Base-by-base conservation (phyloP, 2,113 vertebrate genomes). In the Tragelaphus buxtoni region DNA sequence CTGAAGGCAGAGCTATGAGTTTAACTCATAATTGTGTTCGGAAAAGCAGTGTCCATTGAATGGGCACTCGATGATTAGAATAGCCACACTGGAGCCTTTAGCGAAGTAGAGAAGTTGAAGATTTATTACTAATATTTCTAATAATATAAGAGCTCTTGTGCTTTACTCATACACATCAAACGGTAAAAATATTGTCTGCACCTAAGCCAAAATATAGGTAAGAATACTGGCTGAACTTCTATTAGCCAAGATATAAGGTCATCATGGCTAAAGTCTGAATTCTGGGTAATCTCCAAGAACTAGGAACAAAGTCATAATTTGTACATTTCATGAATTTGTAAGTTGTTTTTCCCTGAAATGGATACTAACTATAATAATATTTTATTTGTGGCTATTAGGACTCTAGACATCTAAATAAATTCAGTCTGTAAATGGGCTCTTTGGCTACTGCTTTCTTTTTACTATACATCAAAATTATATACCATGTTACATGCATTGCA, bases 391-490 rank as follows among this genome's bases (percentile, higher is more conserved):
- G 94, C 86, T 91, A 24, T 14, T 92, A 82, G 53, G 77, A 96
- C 90, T 76, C 53, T 97, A 61, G 0, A 7, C 39, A 97, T 76
- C 65, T 96, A 85, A 96, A 96, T 35, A 91, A 95, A 98, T 91
- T 95, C 45, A 88, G 60, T 88, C 51, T 80, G 74, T 92, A 96
- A 94, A 95, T 98, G 83, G 69, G 35, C 96, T 95, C 58, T 94
- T 94, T 93, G 42, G 91, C 74, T 90, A 58, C 80, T 63, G 42
- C 88, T 96, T 96, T 97, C n/a, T 88, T 96, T 96, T 93, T 89
- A 86, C 87, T 14, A 85, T 91, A 96, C 95, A 93, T 96, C 28
- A 4, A 42, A 97, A 84, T 13, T 88, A 88, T n/a, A 76, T 79
- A 76, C 35, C 3, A 5, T 8, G 74, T 51, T 79, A 94, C 74